Evolutionary conservation across 2,113 vertebrate genomes (phyloP), one percentile per base, ranked within the genome.

Genomic region (Cnemophilus loriae): DNA sequence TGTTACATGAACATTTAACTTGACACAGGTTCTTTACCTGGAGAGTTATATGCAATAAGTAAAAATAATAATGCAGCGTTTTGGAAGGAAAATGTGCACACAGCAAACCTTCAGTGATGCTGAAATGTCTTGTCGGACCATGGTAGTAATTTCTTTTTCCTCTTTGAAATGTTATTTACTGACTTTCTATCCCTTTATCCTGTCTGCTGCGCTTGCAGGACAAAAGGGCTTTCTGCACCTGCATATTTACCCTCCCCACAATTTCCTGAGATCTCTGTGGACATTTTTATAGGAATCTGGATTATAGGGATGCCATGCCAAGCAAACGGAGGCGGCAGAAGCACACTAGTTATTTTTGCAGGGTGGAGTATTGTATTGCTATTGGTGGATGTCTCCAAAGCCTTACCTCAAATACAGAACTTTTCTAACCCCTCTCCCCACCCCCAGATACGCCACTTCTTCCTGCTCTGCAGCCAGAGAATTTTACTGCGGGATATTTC

Each of bases 221-320:
- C 57, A 27, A 35, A 96, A 95, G 64, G 37, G 32, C 82, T 94
- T 89, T 96, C 94, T 84, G 87, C 94, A 95, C 91, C 94, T 96
- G 96, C 79, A 8, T 71, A 53, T 95, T 95, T 92, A 53, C 88
- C 73, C 53, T 95, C 61, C 64, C 77, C 73, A 90, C 91, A 88
- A 92, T 96, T 96, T 96, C 97, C 94, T 96, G 93, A 90, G 82
- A 7, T 78, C 65, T 87, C 70, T 50, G 39, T 35, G 84, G 84
- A 85, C 65, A 3, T 81, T 90, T 97, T 89, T 57, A 19, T 60
- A 35, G 74, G 84, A 67, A 16, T 41, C 50, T 65, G 85, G 83
- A 64, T 93, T 75, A 53, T 15, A 60, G 90, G 68, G 57, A 39
- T 65, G 86, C 49, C 80, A 33, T 89, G 92, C 85, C 87, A 75